Conservation (phyloP, 2,797 vertebrate genomes). For the Melanotaenia nigrans region DNA sequence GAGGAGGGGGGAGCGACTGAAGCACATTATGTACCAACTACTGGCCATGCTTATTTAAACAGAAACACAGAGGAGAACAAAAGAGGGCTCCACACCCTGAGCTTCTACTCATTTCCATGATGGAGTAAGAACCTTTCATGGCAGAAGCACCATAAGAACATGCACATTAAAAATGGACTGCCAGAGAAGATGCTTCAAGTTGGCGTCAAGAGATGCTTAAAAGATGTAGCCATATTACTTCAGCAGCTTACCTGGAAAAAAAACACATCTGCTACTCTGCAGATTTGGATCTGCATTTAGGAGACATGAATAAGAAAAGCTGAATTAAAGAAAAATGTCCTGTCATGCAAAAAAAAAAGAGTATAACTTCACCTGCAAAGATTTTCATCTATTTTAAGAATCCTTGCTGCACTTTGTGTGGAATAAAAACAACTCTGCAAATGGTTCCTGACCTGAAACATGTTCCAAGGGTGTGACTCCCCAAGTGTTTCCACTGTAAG, state of each 20-base stretch:
- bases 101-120: slow-evolving; percentile 42
- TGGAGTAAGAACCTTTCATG: slow-evolving; percentile 48
- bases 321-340: too few species aligned
- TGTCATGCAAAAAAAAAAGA: too few species aligned
- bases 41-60: slow-evolving; percentile 68
- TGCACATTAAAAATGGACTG: slow-evolving; percentile 6
- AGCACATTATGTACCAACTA: slow-evolving; percentile 76
- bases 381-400: not conserved
- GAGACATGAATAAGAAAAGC: not conserved
- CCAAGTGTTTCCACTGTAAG: too few species aligned
- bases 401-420: not conserved
- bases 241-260: not conserved
- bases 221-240: not conserved
- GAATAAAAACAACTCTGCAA: not conserved
- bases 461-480: too few species aligned
- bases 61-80: slow-evolving; percentile 69
- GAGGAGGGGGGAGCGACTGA: slow-evolving; percentile 60
- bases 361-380: not conserved
- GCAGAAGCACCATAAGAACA: slow-evolving; percentile 20
- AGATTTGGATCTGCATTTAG: not conserved
- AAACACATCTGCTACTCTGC: not conserved
- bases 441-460: too few species aligned
- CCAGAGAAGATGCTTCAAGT: slow-evolving; percentile 3
- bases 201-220: not conserved
- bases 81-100: slow-evolving; percentile 36